A percentile compares a stretch with the other conserved stretches of the same genome.
phyloP scores from a whole-genome alignment of 2,113 vertebrate species.

The Barnardius zonarius region DNA sequence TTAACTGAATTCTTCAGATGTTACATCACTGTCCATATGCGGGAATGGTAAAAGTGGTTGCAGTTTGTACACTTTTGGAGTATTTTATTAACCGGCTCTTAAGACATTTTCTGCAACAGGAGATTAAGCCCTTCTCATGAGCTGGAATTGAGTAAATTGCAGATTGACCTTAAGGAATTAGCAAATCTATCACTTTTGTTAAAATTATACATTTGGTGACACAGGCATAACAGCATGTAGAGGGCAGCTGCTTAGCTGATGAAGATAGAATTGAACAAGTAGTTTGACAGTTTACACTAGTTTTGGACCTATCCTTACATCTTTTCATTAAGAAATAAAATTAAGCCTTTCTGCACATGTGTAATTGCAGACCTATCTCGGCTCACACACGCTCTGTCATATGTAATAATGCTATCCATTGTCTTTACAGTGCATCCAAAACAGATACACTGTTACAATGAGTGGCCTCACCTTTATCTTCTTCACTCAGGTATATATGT shows the following conservation, averaged over 20 bases:
- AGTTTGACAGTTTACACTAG: neutral
- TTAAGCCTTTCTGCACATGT: neutral
- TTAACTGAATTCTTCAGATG: neutral
- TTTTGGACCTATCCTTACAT: neutral
- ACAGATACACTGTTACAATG: neutral
- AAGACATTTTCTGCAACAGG: neutral
- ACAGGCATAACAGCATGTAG: rapidly evolving
- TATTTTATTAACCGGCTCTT: neutral
- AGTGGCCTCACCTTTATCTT: neutral
- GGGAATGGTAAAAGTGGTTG: neutral
- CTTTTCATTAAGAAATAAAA: neutral
- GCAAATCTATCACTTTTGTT: neutral
- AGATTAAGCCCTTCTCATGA: neutral
- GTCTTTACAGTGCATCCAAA: neutral
- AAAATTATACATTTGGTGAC: neutral
- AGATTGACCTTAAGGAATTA: neutral
- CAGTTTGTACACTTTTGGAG: neutral
- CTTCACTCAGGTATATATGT: neutral
- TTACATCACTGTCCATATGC: neutral
- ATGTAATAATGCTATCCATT: neutral
- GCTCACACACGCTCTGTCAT: neutral
- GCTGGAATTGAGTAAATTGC: neutral
- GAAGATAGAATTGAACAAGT: neutral
- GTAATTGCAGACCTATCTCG: neutral
- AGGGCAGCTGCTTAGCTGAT: neutral